These are phyloP conservation scores for Manacus vitellinus DNA, from an alignment of 2,113 vertebrate species.

Conservation along the genomic window DNA sequence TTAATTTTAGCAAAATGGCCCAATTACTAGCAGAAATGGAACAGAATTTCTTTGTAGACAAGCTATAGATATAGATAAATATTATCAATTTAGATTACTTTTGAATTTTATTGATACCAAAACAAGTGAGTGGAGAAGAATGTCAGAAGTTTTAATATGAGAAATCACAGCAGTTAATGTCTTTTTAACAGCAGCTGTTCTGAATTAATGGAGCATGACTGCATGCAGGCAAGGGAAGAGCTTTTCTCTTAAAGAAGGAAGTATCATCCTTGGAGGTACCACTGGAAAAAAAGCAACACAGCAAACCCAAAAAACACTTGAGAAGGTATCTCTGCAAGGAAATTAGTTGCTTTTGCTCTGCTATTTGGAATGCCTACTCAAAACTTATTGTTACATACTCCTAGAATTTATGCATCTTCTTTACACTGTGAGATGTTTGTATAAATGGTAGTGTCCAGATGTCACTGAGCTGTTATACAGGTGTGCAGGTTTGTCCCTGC, in stretches of 20 bases:
- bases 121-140: not conserved
- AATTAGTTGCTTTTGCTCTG: not conserved
- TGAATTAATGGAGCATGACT: not conserved
- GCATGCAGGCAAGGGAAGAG: not conserved
- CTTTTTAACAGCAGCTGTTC: not conserved
- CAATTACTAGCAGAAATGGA: not conserved
- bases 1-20: not conserved
- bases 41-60: not conserved
- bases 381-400: not conserved
- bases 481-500: not conserved
- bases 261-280: not conserved
- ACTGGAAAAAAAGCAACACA: rapidly evolving
- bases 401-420: not conserved
- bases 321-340: not conserved
- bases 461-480: not conserved
- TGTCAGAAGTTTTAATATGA: not conserved
- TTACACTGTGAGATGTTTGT: rapidly evolving
- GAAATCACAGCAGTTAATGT: not conserved
- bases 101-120: not conserved
- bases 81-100: not conserved
- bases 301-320: rapidly evolving
- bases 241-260: not conserved
- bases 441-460: not conserved
- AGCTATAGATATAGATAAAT: not conserved
- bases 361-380: not conserved